Evolutionary conservation across 2,113 vertebrate genomes (phyloP).

Genomic region (Hystrix brachyura): DNA sequence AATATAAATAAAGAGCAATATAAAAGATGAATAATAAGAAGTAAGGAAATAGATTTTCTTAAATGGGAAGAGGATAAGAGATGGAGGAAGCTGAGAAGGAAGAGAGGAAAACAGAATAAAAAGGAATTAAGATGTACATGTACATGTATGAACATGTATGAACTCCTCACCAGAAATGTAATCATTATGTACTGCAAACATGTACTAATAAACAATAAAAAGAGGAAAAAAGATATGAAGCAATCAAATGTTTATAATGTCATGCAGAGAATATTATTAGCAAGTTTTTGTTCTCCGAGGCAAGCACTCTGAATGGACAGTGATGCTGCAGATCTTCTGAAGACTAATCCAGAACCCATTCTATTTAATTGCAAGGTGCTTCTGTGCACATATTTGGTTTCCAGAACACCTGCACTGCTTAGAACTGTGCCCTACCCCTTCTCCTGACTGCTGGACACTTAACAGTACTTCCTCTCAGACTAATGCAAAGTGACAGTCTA

Average conservation of each 20-base stretch:
- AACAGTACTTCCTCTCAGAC: neutral
- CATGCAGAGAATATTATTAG: neutral
- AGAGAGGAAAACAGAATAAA: neutral
- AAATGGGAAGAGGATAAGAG: neutral
- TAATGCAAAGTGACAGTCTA: neutral
- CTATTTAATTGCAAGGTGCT: neutral
- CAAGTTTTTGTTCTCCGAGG: neutral
- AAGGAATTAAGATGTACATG: neutral
- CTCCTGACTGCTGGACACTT: neutral
- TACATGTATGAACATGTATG: too few species aligned
- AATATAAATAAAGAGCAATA: neutral
- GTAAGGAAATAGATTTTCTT: neutral
- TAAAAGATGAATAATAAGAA: neutral
- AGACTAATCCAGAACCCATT: neutral
- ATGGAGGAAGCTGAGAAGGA: neutral
- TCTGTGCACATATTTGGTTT: neutral
- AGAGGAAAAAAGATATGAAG: neutral
- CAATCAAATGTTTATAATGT: neutral
- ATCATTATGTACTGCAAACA: neutral
- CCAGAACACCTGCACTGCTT: neutral
- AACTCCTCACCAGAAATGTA: neutral
- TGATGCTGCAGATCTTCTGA: neutral
- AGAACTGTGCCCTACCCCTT: neutral
- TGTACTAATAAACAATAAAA: neutral
- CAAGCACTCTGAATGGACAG: neutral